phyloP scores from a whole-genome alignment of 2,113 vertebrate species.

The Xenopus tropicalis region UCB_Xtro_10.0 CM004444.2:101448501-101449000 shows the following conservation, averaged over 20 bases:
- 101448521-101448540: no score
- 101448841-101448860: slow-evolving; percentile 26
- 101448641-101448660: no score
- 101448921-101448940: slow-evolving; percentile 33
- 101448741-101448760: not conserved
- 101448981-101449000: slow-evolving; percentile 34
- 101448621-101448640: no score
- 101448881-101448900: slow-evolving; percentile 38
- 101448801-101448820: not conserved
- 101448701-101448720: slow-evolving; percentile 14
- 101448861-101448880: slow-evolving; percentile 38
- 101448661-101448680: no score
- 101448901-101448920: slow-evolving; percentile 22
- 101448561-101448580: no score
- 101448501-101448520: no score
- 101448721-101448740: slow-evolving; percentile 19
- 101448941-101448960: slow-evolving; percentile 41
- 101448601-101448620: no score
- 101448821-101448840: slow-evolving; percentile 15
- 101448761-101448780: not conserved
- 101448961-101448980: slow-evolving; percentile 30
- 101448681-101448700: not conserved
- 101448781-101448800: not conserved
- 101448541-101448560: no score
- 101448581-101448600: no score